A percentile compares a stretch with the other conserved stretches of the same genome.
These are phyloP conservation scores for Gandaritis pyraliata DNA, from an alignment of 2,888 invertebrate species.

Conservation along the genomic window DNA sequence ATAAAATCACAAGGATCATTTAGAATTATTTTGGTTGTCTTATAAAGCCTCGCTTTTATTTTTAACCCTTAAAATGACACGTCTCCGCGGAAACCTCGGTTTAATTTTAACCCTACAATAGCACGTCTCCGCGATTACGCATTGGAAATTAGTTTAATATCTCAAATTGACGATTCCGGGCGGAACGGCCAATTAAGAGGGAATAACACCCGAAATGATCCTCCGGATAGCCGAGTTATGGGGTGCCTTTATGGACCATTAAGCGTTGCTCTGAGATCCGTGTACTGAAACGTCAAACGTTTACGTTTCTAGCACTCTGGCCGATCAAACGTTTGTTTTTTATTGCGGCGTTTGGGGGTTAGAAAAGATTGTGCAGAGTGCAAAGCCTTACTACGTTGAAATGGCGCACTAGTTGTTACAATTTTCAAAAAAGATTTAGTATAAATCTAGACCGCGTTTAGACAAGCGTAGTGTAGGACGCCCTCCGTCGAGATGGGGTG, in stretches of 20 bases:
- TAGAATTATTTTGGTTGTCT: too few relatives aligned
- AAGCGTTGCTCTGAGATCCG: constrained; percentile 63
- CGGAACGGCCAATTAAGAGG: constrained; percentile 82
- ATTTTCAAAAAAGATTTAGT: too few relatives aligned
- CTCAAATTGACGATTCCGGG: constrained; percentile 82
- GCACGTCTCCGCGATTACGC: constrained; percentile 77
- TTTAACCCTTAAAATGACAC: too few relatives aligned
- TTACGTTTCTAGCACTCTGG: constrained; percentile 16
- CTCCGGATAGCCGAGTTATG: constrained; percentile 80
- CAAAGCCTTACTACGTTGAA: too few relatives aligned
- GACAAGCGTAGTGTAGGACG: too few relatives aligned
- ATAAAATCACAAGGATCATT: too few relatives aligned
- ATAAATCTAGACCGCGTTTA: too few relatives aligned
- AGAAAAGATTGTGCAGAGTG: background rate
- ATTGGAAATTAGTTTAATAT: constrained; percentile 85
- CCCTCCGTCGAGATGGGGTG: too few relatives aligned
- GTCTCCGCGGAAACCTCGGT: background rate
- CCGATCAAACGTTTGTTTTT: constrained; percentile 8
- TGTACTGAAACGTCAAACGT: constrained; percentile 34
- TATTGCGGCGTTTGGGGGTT: background rate
- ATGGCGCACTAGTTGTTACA: too few relatives aligned
- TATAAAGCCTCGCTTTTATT: too few relatives aligned
- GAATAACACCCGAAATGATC: constrained; percentile 80
- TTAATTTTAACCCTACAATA: constrained; percentile 11
- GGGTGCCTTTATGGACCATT: constrained; percentile 82